Conservation (phyloP, 2,797 vertebrate genomes). For the Acipenser transmontanus region DNA sequence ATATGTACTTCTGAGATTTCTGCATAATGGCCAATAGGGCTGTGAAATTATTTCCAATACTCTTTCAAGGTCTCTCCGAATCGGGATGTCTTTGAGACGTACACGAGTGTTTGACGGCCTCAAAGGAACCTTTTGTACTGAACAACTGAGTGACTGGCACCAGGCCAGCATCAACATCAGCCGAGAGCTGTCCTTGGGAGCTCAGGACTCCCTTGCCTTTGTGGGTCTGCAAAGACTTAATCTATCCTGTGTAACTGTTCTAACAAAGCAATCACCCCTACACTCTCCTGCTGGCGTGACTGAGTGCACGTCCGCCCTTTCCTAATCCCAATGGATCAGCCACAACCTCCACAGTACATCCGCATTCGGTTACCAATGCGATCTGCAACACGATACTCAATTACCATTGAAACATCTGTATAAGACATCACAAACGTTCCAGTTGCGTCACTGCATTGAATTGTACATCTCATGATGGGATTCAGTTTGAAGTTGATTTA, state of each 20-base stretch:
- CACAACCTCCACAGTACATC: slow-evolving; percentile 1
- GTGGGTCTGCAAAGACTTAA: slow-evolving; percentile 33
- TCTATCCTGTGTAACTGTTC: slow-evolving; percentile 36
- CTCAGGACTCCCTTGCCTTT: slow-evolving; percentile 23
- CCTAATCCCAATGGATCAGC: slow-evolving; percentile 27
- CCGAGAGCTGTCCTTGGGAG: slow-evolving; percentile 18
- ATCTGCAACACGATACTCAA: not conserved
- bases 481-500: no score
- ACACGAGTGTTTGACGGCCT: not conserved
- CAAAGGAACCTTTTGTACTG: slow-evolving; percentile 7
- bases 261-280: slow-evolving; percentile 36
- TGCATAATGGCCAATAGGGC: no score
- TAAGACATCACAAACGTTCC: slow-evolving; percentile 21
- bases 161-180: slow-evolving; percentile 25
- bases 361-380: slow-evolving; percentile 9
- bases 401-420: slow-evolving; percentile 8
- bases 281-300: slow-evolving; percentile 15
- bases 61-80: not conserved
- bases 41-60: not conserved
- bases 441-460: slow-evolving; percentile 19
- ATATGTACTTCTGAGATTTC: no score
- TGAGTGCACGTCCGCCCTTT: slow-evolving; percentile 27
- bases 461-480: no score
- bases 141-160: slow-evolving; percentile 19
- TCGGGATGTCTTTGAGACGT: not conserved